Base-by-base conservation (phyloP, 1,140 invertebrate genomes). In the Drosophila erecta region DNA sequence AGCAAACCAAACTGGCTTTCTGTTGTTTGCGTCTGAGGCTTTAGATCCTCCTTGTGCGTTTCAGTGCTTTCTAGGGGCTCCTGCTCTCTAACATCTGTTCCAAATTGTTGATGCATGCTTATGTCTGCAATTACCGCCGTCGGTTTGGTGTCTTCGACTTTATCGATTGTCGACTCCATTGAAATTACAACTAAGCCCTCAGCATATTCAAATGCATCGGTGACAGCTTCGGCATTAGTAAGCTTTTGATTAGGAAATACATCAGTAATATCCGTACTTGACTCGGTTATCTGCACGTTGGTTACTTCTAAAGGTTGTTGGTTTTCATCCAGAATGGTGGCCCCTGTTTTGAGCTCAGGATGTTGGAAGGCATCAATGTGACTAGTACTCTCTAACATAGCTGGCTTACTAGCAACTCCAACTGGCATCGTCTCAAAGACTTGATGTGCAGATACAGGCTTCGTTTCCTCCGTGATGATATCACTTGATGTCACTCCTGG, bases 271-370 rank as follows among this genome's bases (percentile, higher is more conserved):
- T 62, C 61, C 4, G 50, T 38, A n/a, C 67, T 86, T 22, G 44
- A 57, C 15, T 91, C 90, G 4, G 46, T 71, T 7, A 64, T 14
- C 15, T 90, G 73, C 12, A 91, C 71, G 54, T 78, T 62, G 6
- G 46, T 81, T 27, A 87, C 55, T n/a, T 84, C 79, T 15, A 91
- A 27, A 3, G 86, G 54, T 8, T 60, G 67, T 24, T 66, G 62
- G 38, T 71, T 74, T 43, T 90, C 67, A 59, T 65, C 37, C 1
- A 89, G 41, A 0, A 64, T 0, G 2, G 71, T 12, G 8, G 7
- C 58, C 17, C 60, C 76, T 6, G 50, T 69, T 54, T 75, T 86
- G 3, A 41, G 46, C 8, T 77, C 65, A 4, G 84, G 79, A 14
- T 72, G 27, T 27, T 49, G 43, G 2, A 38, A 22, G 4, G 46